A percentile compares a stretch with the other conserved stretches of the same genome.
These are phyloP conservation scores for Arbacia lixula DNA, from an alignment of 53 echinoderm and acorn worm species.

Conservation along the genomic window DNA sequence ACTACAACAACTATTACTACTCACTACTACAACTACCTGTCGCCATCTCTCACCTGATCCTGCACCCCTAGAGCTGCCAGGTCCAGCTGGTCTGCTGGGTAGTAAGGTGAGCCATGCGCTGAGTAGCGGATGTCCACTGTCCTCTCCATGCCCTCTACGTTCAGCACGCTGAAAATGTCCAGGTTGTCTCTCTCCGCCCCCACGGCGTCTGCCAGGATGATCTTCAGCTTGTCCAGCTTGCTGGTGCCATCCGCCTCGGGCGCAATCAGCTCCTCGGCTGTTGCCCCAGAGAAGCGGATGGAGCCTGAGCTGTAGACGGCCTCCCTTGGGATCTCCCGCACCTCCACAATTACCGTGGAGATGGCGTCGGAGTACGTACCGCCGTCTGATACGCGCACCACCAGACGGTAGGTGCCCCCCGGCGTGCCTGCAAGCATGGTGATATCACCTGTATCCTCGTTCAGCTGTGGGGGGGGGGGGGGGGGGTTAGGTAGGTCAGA, in stretches of 20 bases:
- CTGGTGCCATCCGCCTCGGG: slow-evolving; percentile 43
- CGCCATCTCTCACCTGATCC: no score
- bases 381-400: slow-evolving; percentile 67
- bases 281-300: slow-evolving; percentile 79
- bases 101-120: slow-evolving; percentile 92
- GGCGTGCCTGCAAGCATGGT: slow-evolving; percentile 80
- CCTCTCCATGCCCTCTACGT: slow-evolving; percentile 68
- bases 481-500: no score
- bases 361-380: slow-evolving; percentile 49
- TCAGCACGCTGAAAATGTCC: slow-evolving; percentile 89
- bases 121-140: slow-evolving; percentile 83
- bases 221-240: slow-evolving; percentile 64
- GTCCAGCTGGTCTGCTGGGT: slow-evolving; percentile 85
- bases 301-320: slow-evolving; percentile 93
- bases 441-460: slow-evolving; percentile 76
- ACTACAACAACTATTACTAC: no score
- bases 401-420: slow-evolving; percentile 63
- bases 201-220: slow-evolving; percentile 67
- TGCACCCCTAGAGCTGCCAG: slow-evolving; percentile 60
- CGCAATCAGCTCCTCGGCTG: slow-evolving; percentile 81
- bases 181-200: slow-evolving; percentile 81
- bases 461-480: slow-evolving; percentile 69
- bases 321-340: slow-evolving; percentile 84
- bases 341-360: slow-evolving; percentile 70
- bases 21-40: no score